phyloP scores from a whole-genome alignment of 2,113 vertebrate species.

The Penelope pileata region DNA sequence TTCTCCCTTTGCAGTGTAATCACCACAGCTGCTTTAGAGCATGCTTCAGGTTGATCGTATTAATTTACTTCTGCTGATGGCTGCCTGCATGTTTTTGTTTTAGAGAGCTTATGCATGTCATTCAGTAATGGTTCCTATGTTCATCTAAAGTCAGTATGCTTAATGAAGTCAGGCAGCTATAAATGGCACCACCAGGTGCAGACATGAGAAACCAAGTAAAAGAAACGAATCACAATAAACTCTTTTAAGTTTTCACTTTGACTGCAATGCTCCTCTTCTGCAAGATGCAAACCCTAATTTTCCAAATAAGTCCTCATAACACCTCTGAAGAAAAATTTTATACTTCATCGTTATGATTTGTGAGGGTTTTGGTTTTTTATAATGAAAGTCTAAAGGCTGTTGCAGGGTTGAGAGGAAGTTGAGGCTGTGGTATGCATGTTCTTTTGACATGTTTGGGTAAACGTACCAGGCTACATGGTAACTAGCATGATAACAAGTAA shows the following conservation, averaged over 20 bases:
- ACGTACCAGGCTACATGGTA: not conserved
- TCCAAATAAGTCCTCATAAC: not conserved
- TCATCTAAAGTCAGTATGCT: conserved; percentile 41
- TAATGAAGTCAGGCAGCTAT: conserved; percentile 25
- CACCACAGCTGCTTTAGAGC: conserved; percentile 48
- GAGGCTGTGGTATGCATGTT: not conserved
- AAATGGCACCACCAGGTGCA: conserved; percentile 7
- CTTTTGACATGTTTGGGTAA: not conserved
- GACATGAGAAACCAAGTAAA: not conserved
- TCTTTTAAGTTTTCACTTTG: not conserved
- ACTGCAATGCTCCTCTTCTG: not conserved
- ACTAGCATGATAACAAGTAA: not conserved
- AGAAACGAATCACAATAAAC: not conserved
- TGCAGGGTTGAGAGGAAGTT: not conserved
- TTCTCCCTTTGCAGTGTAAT: not conserved
- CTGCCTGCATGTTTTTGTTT: conserved; percentile 11
- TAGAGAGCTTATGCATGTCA: not conserved
- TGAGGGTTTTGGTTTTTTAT: not conserved
- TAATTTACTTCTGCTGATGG: conserved; percentile 33
- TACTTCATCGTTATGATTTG: not conserved
- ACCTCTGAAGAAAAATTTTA: not conserved
- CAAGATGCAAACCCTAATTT: not conserved
- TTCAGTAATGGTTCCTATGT: conserved; percentile 22
- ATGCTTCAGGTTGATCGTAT: conserved; percentile 38
- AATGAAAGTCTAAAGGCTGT: not conserved